Base-by-base conservation (phyloP, 2,113 vertebrate species). In the Lagenorhynchus albirostris region DNA sequence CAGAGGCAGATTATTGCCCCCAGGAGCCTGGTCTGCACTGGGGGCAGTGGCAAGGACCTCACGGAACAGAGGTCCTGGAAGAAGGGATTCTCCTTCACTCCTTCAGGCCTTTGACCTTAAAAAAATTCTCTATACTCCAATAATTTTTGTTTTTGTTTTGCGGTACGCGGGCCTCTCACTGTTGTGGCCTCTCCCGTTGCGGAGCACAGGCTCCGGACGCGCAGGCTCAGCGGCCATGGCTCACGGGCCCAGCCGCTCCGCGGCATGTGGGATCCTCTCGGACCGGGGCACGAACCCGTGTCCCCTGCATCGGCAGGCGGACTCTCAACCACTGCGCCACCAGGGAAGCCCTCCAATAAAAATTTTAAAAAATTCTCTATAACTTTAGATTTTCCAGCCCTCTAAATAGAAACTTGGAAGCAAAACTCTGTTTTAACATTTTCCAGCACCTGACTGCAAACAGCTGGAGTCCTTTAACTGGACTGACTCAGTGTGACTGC, bases 1-100 rank as follows among this genome's bases (percentile, higher is more conserved):
- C 99, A 99, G 20, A 98, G 81, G 31, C 97, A 97, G 84, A 99
- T 97, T 0, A 95, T 5, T 17, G 99, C 95, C 11, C 21, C 91
- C 12, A 0, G 98, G 86, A 97, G 98, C 98, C 88, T 88, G 44
- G 89, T 58, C 1, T 94, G 93, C 58, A 96, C 94, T 73, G 0
- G 97, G 94, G 73, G 63, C 94, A 20, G 94, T 95, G 60, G 55
- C 0, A 88, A 73, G 76, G 97, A 62, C 6, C 84, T 38, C 0
- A 94, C 60, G 60, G 98, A 80, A 58, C 47, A 94, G 3, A 97
- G 97, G 53, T 65, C 3, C 1, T 88, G 70, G 36, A 47, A 38
- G 1, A 74, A 44, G 0, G 84, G 63, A 26, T 97, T 95, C 70
- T 91, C 94, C 4, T 99, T 98, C 77, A 97, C 71, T 8, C 55